Conservation (phyloP, 92 coral and sea anemone genomes). For the Anthopleura xanthogrammica region DNA sequence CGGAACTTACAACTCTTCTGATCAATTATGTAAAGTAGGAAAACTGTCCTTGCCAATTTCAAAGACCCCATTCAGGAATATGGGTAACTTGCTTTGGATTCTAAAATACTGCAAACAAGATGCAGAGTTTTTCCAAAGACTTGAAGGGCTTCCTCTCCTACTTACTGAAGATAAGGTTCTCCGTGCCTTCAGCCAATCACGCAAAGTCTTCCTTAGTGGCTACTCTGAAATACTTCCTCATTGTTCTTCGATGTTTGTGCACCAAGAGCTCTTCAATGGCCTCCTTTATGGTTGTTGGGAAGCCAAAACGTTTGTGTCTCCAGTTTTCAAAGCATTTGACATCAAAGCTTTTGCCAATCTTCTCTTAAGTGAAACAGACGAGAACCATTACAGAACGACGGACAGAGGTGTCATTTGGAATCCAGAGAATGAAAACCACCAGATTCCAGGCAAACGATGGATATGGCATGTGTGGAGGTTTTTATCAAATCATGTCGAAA, state of each 20-base stretch:
- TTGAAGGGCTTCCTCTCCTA: constrained; percentile 76
- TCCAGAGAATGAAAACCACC: constrained; percentile 6
- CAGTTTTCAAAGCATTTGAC: constrained; percentile 54
- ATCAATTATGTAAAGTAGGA: constrained; percentile 36
- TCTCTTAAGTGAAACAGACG: constrained; percentile 21
- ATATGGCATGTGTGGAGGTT: constrained; percentile 51
- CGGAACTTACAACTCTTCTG: constrained; percentile 28
- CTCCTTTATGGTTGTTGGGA: neutral
- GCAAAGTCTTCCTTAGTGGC: constrained; percentile 48
- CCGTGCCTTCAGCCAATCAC: constrained; percentile 31
- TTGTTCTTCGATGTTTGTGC: constrained; percentile 54
- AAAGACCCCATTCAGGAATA: constrained; percentile 41
- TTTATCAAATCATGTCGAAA: constrained; percentile 5
- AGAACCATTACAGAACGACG: neutral
- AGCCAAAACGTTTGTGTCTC: neutral
- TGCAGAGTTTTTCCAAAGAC: constrained; percentile 40
- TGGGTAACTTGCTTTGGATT: constrained; percentile 11
- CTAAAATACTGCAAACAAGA: constrained; percentile 62
- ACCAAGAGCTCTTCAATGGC: constrained; percentile 10
- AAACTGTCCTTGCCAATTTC: constrained; percentile 35
- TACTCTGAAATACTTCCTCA: constrained; percentile 58
- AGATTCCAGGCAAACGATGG: constrained; percentile 34
- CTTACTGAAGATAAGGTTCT: constrained; percentile 69
- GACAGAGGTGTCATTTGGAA: constrained; percentile 40
- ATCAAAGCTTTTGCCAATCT: constrained; percentile 47